Conservation (phyloP, 2,113 vertebrate genomes). For the Onychostoma macrolepis region DNA sequence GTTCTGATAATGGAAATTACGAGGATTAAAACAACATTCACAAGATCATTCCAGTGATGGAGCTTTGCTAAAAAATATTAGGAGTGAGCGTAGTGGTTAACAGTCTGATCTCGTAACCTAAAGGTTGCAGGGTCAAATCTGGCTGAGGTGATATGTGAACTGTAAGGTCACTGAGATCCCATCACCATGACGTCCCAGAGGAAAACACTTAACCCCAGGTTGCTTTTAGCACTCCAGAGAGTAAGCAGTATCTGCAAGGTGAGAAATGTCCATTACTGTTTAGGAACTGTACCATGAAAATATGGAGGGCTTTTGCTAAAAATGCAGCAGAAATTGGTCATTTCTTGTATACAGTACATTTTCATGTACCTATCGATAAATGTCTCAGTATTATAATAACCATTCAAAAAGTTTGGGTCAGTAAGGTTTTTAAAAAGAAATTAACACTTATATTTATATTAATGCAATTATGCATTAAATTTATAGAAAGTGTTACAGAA, state of each 20-base stretch:
- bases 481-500: not conserved
- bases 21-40: not conserved
- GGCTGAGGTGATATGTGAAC: not conserved
- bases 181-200: not conserved
- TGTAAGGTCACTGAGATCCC: not conserved
- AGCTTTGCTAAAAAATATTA: not conserved
- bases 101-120: not conserved
- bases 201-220: not conserved
- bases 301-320: not conserved
- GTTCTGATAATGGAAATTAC: not conserved
- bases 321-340: not conserved
- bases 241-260: not conserved
- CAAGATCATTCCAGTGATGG: not conserved
- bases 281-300: not conserved
- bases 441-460: not conserved
- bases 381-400: not conserved
- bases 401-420: not conserved
- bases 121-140: constrained; percentile 10
- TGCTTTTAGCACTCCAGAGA: not conserved
- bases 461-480: not conserved
- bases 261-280: not conserved
- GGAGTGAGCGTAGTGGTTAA: not conserved
- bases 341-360: not conserved
- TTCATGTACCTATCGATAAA: not conserved
- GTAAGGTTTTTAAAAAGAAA: not conserved